Percentiles rank a stretch among this genome's conserved stretches.
phyloP scores from a whole-genome alignment of 1,140 invertebrate species.

The Globodera ellingtonae region DNA sequence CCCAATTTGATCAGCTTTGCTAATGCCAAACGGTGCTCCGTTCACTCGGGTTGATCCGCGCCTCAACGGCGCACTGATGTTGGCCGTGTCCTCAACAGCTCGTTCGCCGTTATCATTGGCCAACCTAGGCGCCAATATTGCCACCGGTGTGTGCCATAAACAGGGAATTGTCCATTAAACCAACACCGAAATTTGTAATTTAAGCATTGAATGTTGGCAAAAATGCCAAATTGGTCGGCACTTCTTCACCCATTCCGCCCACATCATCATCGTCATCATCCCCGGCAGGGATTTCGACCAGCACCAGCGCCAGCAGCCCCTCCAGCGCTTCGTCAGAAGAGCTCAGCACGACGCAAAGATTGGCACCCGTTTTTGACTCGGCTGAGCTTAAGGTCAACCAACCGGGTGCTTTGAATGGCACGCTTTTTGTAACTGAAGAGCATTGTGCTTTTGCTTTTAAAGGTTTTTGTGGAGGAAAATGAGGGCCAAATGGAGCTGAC shows the following conservation, averaged over 20 bases:
- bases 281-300: not conserved
- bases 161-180: not conserved
- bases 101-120: not conserved
- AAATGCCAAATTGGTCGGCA: not conserved
- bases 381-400: slow-evolving; percentile 28
- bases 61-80: not conserved
- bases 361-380: slow-evolving; percentile 57
- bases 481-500: slow-evolving; percentile 57
- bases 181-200: not conserved
- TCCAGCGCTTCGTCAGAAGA: slow-evolving; percentile 9
- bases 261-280: not conserved
- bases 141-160: not conserved
- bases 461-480: slow-evolving; percentile 59
- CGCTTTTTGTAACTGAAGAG: not conserved
- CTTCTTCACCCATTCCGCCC: not conserved
- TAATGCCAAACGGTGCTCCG: not conserved
- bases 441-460: not conserved
- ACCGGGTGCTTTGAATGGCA: not conserved
- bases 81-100: not conserved
- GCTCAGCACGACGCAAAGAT: slow-evolving; percentile 1
- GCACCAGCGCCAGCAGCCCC: slow-evolving; percentile 3
- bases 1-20: not conserved
- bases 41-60: slow-evolving; percentile 7
- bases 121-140: not conserved
- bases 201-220: not conserved